Percentiles rank a stretch among this genome's conserved stretches.
These are phyloP conservation scores for Sebastolobus alascanus DNA, from an alignment of 2,797 vertebrate genomes.

Conservation along the genomic window DNA sequence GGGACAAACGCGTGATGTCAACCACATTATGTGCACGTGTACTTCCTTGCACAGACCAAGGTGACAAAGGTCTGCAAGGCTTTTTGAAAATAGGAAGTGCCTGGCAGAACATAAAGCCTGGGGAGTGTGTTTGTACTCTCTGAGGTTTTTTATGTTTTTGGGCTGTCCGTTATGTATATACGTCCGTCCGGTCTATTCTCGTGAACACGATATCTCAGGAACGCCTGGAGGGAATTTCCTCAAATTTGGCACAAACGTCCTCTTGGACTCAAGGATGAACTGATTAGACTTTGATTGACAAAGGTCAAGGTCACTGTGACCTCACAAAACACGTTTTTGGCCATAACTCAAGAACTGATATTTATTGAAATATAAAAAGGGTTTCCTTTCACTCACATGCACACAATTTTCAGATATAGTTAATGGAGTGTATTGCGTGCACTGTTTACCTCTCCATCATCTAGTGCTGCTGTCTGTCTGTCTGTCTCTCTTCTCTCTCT, in stretches of 20 bases:
- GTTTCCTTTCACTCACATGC: too few relatives aligned
- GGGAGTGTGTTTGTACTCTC: neutral
- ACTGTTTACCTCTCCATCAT: neutral
- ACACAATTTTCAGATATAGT: neutral
- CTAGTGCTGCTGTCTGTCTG: neutral
- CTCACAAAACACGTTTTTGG: too few relatives aligned
- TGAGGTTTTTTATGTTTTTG: too few relatives aligned
- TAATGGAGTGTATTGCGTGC: neutral
- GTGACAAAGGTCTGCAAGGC: neutral
- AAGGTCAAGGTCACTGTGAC: neutral
- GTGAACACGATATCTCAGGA: too few relatives aligned
- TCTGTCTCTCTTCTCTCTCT: neutral
- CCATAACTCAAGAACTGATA: too few relatives aligned
- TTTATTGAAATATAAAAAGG: too few relatives aligned
- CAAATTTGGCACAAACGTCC: too few relatives aligned
- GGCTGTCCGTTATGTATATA: too few relatives aligned
- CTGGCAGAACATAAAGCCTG: neutral
- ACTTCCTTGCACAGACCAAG: slow-evolving; percentile 8
- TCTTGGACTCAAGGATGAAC: too few relatives aligned
- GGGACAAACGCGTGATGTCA: neutral
- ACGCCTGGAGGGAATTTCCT: too few relatives aligned
- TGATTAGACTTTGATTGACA: too few relatives aligned
- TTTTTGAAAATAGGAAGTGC: neutral
- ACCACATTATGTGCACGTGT: neutral
- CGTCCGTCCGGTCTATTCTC: too few relatives aligned